Percentiles rank a stretch among this genome's conserved stretches.
Evolutionary conservation across 2,888 invertebrate species (phyloP).

Genomic region (Eristalis intricaria): DNA sequence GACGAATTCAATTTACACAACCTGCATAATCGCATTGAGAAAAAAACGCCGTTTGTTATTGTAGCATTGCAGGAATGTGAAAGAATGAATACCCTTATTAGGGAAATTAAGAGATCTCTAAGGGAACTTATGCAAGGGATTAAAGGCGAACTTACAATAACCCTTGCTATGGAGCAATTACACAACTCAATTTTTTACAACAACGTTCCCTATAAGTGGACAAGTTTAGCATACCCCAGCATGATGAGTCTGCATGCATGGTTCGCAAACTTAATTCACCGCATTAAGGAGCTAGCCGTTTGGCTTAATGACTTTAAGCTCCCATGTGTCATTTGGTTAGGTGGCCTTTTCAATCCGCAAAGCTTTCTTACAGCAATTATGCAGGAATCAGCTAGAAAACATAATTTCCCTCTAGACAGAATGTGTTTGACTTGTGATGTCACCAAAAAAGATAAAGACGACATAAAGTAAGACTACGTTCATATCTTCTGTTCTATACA

Average conservation of each 20-base stretch:
- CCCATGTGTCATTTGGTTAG: constrained; percentile 95
- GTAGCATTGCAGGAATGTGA: constrained; percentile 97
- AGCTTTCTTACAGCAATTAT: constrained; percentile 98
- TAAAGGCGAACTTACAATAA: constrained; percentile 97
- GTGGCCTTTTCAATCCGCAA: constrained; percentile 98
- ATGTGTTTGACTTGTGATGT: constrained; percentile 98
- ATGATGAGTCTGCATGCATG: constrained; percentile 91
- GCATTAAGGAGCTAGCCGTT: constrained; percentile 91
- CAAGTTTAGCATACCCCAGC: constrained; percentile 94
- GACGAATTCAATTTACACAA: constrained; percentile 94
- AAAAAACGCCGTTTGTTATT: constrained; percentile 94
- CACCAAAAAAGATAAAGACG: constrained; percentile 93
- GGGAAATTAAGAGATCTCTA: constrained; percentile 91
- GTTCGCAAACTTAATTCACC: constrained; percentile 92
- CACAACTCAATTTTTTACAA: constrained; percentile 94
- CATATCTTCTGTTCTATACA: too few relatives aligned
- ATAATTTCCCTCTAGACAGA: constrained; percentile 97
- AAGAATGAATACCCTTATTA: constrained; percentile 94
- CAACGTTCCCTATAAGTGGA: constrained; percentile 92
- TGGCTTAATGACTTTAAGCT: constrained; percentile 93
- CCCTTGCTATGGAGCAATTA: constrained; percentile 95
- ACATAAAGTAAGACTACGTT: constrained; percentile 86
- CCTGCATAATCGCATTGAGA: constrained; percentile 92
- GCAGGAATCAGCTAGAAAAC: constrained; percentile 97
- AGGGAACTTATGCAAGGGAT: constrained; percentile 93